A percentile compares a stretch with the other conserved stretches of the same genome.
These are phyloP conservation scores for Eupithecia pulchellata DNA, from an alignment of 2,888 invertebrate genomes.

Conservation along the genomic window DNA sequence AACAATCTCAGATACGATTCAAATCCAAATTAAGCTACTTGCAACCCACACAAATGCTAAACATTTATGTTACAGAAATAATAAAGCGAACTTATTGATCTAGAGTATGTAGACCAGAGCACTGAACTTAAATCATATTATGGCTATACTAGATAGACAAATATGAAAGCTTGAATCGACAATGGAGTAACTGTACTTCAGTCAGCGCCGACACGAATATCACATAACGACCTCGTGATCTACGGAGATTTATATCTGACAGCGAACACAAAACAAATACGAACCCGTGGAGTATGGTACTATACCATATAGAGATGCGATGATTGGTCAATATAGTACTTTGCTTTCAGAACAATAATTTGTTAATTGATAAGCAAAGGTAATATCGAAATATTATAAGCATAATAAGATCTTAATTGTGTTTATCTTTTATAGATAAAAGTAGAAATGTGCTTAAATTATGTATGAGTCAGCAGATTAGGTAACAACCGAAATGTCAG, in stretches of 20 bases:
- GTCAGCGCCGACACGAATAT: conserved; percentile 82
- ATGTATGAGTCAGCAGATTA: background rate
- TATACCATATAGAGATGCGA: conserved; percentile 23
- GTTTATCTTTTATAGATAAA: background rate
- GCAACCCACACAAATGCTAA: conserved; percentile 22
- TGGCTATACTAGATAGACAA: conserved; percentile 70
- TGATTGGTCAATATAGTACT: conserved; percentile 15
- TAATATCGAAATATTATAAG: background rate
- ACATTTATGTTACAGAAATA: conserved; percentile 11
- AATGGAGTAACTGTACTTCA: conserved; percentile 80
- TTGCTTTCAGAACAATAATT: conserved; percentile 16
- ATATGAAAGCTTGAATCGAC: conserved; percentile 82
- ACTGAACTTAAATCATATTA: conserved; percentile 66
- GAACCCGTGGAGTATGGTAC: conserved; percentile 32
- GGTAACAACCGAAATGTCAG: background rate
- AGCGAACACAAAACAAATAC: conserved; percentile 57
- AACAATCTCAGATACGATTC: background rate
- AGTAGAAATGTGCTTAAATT: background rate
- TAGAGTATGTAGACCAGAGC: conserved; percentile 40
- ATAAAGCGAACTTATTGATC: conserved; percentile 50
- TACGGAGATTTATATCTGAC: conserved; percentile 81
- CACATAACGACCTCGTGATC: conserved; percentile 83
- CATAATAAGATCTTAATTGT: background rate
- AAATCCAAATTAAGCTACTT: conserved; percentile 19
- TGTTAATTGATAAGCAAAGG: conserved; percentile 9